Percentiles rank a stretch among this genome's conserved stretches.
phyloP scores from a whole-genome alignment of 1,140 invertebrate species.

The Musca vetustissima region DNA sequence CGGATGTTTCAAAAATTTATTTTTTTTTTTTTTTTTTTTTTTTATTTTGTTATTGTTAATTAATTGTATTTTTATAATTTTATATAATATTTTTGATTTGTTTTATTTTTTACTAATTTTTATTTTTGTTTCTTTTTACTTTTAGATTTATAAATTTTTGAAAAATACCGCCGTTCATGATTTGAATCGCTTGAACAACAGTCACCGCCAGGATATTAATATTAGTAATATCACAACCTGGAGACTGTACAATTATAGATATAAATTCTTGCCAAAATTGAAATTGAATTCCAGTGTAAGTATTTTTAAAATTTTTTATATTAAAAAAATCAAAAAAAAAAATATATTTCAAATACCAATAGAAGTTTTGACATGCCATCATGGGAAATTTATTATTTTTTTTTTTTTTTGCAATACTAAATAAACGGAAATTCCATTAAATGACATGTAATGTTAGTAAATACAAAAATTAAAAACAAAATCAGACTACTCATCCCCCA shows the following conservation, averaged over 20 bases:
- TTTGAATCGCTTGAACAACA: constrained; percentile 40
- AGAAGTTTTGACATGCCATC: too few species aligned
- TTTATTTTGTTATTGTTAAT: too few species aligned
- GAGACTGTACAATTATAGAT: constrained; percentile 47
- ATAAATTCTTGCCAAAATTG: constrained; percentile 51
- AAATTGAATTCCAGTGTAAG: constrained; percentile 51
- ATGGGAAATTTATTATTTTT: too few species aligned
- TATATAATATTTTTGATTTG: too few species aligned
- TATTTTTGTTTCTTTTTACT: constrained; percentile 1
- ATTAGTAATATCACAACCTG: constrained; percentile 47
- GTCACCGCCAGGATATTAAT: constrained; percentile 42
- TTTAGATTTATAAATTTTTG: constrained; percentile 47
- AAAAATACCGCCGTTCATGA: constrained; percentile 43
- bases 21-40: too few species aligned
- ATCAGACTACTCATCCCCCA: constrained; percentile 11
- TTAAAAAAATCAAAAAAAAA: too few species aligned
- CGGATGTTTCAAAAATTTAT: neutral
- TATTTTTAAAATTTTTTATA: neutral
- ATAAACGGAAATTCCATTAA: constrained; percentile 19
- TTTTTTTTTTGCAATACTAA: too few species aligned
- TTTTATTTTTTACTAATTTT: too few species aligned
- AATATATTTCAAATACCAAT: too few species aligned
- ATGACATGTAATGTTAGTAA: constrained; percentile 7
- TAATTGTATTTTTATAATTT: constrained; percentile 1
- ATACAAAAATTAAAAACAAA: neutral